Evolutionary conservation across 2,113 vertebrate species (phyloP), one percentile per base, ranked within the genome.

Genomic region (Syngnathus scovelli): DNA sequence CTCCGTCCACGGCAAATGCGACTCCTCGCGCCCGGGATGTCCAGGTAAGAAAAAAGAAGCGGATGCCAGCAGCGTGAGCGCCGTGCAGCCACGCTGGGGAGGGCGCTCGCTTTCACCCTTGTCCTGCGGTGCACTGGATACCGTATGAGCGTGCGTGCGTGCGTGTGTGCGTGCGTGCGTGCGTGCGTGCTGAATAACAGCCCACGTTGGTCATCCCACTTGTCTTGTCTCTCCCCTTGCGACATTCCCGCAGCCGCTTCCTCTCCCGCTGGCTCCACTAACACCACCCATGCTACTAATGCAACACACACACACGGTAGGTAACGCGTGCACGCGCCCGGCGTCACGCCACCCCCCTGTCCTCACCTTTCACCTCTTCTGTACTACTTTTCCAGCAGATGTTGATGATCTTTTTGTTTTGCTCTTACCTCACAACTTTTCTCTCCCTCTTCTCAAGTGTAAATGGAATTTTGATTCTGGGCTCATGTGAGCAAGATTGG

Each of bases 241-340:
- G 55, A 58, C 72, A 19, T 67, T 67, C 38, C 79, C 69, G 72
- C 88, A 90, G 88, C 85, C 49, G 68, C 83, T 85, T 80, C 89
- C 76, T 89, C 92, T 86, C 89, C 92, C 89, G 66, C 91, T 91
- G 92, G 91, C 90, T 92, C 90, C 93, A 95, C 95, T 98, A 97
- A 97, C 94, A 93, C 89, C 88, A 92, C 88, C 82, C 72, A 72
- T 23, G 89, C 90, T 95, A 96, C 93, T 98, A 98, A 96, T 78
- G 92, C 90, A 93, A 87, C 55, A 58, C 27, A 66, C 74, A 78
- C 85, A 90, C 83, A 92, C 82, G 92, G 92, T 94, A 93, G 91
- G 87, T 85, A 88, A 60, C 16, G 64, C 51, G 16, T 23, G 11
- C 23, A 55, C 23, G 7, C 52, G 13, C 21, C 7, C 52, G 11